These are phyloP conservation scores for Baccha elongata DNA, from an alignment of 2,888 invertebrate genomes.

Conservation along the genomic window DNA sequence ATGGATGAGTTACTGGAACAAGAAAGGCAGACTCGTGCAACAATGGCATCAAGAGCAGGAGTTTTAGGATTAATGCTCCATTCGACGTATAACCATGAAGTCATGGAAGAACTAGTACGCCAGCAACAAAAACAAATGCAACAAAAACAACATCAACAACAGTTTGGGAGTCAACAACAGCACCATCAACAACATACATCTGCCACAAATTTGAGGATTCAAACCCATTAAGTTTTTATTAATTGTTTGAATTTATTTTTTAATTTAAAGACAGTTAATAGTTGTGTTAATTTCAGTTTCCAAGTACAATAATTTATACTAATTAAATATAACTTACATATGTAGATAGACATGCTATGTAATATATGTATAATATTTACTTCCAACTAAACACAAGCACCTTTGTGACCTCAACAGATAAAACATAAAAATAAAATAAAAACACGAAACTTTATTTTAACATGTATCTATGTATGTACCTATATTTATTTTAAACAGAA, in stretches of 20 bases:
- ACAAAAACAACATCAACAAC: conserved; percentile 74
- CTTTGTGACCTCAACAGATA: too few species aligned
- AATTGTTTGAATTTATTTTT: background rate
- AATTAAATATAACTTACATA: background rate
- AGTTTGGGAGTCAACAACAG: conserved; percentile 57
- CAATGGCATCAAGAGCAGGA: conserved; percentile 91
- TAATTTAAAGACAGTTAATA: too few species aligned
- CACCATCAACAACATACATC: conserved; percentile 44
- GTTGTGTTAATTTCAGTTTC: too few species aligned
- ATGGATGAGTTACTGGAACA: conserved; percentile 97
- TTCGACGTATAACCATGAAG: conserved; percentile 96
- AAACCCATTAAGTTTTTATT: conserved; percentile 3
- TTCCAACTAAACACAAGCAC: too few species aligned
- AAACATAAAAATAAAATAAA: too few species aligned
- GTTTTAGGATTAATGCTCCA: conserved; percentile 97
- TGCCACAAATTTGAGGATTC: background rate
- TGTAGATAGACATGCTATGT: too few species aligned
- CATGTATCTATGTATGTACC: too few species aligned
- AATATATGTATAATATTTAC: too few species aligned
- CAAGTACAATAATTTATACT: background rate
- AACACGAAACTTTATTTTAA: too few species aligned
- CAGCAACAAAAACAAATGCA: conserved; percentile 80
- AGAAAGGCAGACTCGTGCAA: conserved; percentile 91
- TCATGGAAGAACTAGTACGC: conserved; percentile 88
- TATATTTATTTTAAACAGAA: too few species aligned